phyloP scores from a whole-genome alignment of 2,888 invertebrate species.

The Polyploca ridens region DNA sequence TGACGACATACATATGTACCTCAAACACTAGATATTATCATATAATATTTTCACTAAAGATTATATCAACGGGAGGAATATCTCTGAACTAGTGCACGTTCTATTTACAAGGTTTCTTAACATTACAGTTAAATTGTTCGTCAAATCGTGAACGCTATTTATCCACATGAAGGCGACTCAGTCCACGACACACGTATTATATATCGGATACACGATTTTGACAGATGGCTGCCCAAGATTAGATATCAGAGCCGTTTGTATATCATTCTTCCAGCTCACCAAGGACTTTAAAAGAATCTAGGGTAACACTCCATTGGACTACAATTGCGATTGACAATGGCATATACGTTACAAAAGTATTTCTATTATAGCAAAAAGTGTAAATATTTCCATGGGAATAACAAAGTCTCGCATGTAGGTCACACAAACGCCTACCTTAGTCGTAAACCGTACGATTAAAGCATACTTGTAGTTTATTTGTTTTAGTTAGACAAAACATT shows the following conservation, averaged over 20 bases:
- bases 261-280: neutral
- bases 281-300: constrained; percentile 10
- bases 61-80: constrained; percentile 8
- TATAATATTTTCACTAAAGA: neutral
- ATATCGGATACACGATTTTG: constrained; percentile 9
- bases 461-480: neutral
- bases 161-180: constrained; percentile 5
- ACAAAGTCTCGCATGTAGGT: constrained; percentile 22
- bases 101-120: constrained; percentile 7
- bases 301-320: constrained; percentile 9
- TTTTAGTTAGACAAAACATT: neutral
- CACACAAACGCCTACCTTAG: neutral
- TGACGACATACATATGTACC: no score
- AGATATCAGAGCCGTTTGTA: neutral
- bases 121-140: constrained; percentile 3
- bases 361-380: constrained; percentile 34
- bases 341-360: constrained; percentile 31
- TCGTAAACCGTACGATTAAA: neutral
- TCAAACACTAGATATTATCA: neutral
- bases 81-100: constrained; percentile 5
- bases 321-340: constrained; percentile 38
- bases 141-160: constrained; percentile 11
- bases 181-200: constrained; percentile 7
- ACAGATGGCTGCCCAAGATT: constrained; percentile 11
- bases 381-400: constrained; percentile 49